Conservation (phyloP, 2,113 vertebrate species). For the Macquaria australasica region DNA sequence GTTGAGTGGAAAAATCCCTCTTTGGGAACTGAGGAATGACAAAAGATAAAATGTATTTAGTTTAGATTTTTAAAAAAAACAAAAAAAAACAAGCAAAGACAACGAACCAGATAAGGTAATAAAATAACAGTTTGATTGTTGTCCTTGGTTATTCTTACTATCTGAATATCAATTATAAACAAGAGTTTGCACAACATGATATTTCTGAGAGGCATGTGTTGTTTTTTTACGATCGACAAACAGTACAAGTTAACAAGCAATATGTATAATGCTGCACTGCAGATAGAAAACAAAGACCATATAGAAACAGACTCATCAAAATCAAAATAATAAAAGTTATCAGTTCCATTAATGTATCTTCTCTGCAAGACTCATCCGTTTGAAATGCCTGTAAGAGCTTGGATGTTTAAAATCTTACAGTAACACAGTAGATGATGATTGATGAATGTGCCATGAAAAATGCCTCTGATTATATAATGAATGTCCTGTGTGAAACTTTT, state of each 20-base stretch:
- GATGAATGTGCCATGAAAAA: conserved; percentile 27
- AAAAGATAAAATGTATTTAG: not conserved
- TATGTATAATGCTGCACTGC: conserved; percentile 22
- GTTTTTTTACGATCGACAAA: not conserved
- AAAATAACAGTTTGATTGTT: not conserved
- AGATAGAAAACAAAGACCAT: conserved; percentile 28
- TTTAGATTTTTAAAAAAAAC: not conserved
- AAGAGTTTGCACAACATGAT: not conserved
- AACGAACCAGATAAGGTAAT: not conserved
- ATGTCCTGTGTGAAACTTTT: not conserved
- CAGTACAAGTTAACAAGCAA: conserved; percentile 19
- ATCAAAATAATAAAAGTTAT: not conserved
- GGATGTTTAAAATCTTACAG: conserved; percentile 3
- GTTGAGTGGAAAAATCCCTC: not conserved
- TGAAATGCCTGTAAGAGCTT: conserved; percentile 19
- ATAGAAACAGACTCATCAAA: not conserved
- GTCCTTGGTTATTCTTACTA: not conserved
- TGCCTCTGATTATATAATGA: conserved; percentile 7
- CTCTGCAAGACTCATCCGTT: not conserved
- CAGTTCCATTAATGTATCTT: not conserved
- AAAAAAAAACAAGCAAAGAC: not conserved
- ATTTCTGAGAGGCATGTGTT: not conserved
- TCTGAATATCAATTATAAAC: not conserved
- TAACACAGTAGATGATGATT: not conserved
- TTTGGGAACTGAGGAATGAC: not conserved